Base-by-base conservation (phyloP, 92 coral and sea anemone genomes). In the Blastomussa wellsi region DNA sequence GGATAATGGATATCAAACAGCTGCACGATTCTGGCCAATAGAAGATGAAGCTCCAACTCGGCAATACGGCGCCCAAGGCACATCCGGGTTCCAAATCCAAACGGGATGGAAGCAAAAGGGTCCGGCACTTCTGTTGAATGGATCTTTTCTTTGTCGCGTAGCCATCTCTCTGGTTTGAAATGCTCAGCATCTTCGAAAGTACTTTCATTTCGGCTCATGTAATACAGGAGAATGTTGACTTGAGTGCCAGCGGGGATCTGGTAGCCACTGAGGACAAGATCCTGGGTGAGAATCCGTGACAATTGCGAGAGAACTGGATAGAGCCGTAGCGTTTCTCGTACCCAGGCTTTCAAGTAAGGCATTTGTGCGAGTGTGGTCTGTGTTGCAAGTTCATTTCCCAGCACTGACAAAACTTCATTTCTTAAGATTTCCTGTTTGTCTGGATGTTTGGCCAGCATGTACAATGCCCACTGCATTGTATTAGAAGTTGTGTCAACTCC, bases 1-100 rank as follows among this genome's bases (percentile, higher is more conserved):
- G 91, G 95, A 68, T 90, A 92, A 22, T n/a, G 24, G 62, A 90
- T 80, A 24, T 81, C 57, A 66, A 83, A 92, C 76, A 86, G 78
- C 77, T 82, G 88, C 7, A 89, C 67, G 62, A 53, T 53, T 53
- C 26, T 53, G n/a, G 62, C 62, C 62, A 53, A 53, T 53, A 53
- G 20, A 53, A 92, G 55, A 75, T 87, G 76, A 33, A 92, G 33
- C 78, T 92, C 95, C 77, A 89, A 59, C 79, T 92, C 91, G 1
- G 95, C 95, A 36, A 92, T 74, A 12, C 93, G 90, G 1, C 93
- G 86, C 6, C 95, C 95, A 32, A 86, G 68, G 68, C 93, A 92
- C 95, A 92, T 92, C 59, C 95, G 86, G 53, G 86, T 76, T 29
- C 95, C 95, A 79, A 92, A 89, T 2, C 95, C 95, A 84, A 92